Base-by-base conservation (phyloP, 2,888 invertebrate genomes). In the Eristalis arbustorum region DNA sequence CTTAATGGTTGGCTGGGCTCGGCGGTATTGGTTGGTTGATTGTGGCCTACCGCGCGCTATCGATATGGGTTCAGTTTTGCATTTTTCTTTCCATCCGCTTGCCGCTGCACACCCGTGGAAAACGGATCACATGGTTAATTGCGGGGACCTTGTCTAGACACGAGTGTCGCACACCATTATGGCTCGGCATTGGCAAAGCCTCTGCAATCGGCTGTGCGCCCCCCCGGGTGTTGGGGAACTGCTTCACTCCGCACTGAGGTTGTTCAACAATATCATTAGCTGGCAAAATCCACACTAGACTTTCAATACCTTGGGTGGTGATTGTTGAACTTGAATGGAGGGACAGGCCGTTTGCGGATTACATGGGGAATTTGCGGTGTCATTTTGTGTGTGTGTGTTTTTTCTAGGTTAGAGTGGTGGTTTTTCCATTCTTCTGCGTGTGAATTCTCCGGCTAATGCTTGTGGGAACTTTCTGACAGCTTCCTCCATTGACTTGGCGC, bases 101-200 rank as follows among this genome's bases (percentile, higher is more conserved):
- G 10, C 34, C 34, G 1, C 34, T 37, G 1, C 34, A 37, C 34
- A 22, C 42, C 76, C 71, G 77, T 74, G 77, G 74, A 61, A 82
- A 68, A 25, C 37, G 66, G 56, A 69, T 68, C 81, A 77, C 56
- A 77, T 81, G 69, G 69, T 66, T 81, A 82, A 77, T 77, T 69
- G 69, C 59, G 64, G 37, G 76, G 57, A 64, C 76, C 76, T 85
- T 81, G 85, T 85, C 85, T 85, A 82, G 85, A 77, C 85, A 74
- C 25, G 56, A 69, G 62, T 28, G 14, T 18, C 31, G 23, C 63
- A 56, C 63, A 62, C 56, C 37, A 62, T 14, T 25, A 13, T 62
- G 69, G n/a, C 68, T 76, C 59, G 59, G 3, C 42, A 42, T 18
- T n/a, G 49, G 49, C 49, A 49, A 59, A 6, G 25, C 3, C 25